Base-by-base conservation (phyloP, 1,140 invertebrate species). In the Neomicropteryx cornuta region DNA sequence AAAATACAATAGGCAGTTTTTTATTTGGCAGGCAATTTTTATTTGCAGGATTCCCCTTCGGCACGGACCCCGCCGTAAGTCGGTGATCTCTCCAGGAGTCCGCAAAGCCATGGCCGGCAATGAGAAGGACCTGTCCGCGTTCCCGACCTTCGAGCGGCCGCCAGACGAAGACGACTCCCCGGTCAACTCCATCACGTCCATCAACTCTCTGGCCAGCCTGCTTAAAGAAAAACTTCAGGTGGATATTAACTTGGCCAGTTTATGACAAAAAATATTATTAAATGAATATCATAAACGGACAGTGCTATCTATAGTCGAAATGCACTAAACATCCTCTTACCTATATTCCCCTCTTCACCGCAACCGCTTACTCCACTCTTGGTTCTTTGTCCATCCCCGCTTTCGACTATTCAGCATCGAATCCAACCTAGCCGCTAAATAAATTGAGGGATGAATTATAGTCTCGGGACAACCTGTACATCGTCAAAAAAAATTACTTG, bases 151-250 rank as follows among this genome's bases (percentile, higher is more conserved):
- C 39, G 33, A 58, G 27, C 41, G 60, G 50, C 57, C 45, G 53
- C 27, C 53, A 47, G 63, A 66, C 10, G 65, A 68, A 22, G 70
- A 69, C 17, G 69, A 71, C 41, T 73, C 72, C 2, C 74, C 76
- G 0, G 75, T 71, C 33, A 81, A 80, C 40, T 87, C 84, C 3
- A 80, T 87, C 45, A 86, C 83, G 0, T 85, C 81, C 36, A 75
- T 87, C 28, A 87, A 87, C 53, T 87, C 83, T 1, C 72, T 88
- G 29, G 83, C 83, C 29, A 87, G 83, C 58, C 60, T 88, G 28
- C 64, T 88, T 1, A 79, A 78, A 45, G 85, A 88, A 51, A 87
- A 87, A 68, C 65, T 87, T 33, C 81, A 87, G 60, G 75, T 87
- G 58, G 50, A 56, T 47, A 23, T 33, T 31, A 27, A 23, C 4